phyloP scores from a whole-genome alignment of 2,888 invertebrate genomes.

The Stictocephala bisonia region DNA sequence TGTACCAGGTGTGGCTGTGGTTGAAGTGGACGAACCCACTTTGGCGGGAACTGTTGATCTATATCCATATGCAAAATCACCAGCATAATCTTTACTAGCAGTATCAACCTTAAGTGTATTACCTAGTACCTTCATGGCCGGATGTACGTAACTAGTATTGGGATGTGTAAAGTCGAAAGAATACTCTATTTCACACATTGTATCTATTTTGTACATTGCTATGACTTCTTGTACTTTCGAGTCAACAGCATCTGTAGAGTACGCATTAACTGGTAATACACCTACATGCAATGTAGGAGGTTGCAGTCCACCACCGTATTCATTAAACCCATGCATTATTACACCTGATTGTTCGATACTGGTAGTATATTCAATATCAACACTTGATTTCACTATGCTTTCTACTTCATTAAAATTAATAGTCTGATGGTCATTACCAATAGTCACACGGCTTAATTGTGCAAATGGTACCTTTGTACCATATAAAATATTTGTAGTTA shows the following conservation, averaged over 20 bases:
- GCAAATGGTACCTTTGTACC: background rate
- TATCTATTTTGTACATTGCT: background rate
- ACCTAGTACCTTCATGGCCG: conserved; percentile 2
- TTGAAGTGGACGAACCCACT: too few species aligned
- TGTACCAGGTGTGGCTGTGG: too few species aligned
- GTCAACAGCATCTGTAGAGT: background rate
- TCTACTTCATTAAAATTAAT: background rate
- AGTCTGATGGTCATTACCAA: background rate
- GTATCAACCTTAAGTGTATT: background rate
- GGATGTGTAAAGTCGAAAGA: background rate
- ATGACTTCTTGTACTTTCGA: conserved; percentile 1
- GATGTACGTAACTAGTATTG: background rate
- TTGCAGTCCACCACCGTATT: conserved; percentile 2
- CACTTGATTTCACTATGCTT: background rate
- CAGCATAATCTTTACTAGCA: background rate
- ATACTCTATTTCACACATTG: background rate
- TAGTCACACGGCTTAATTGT: background rate
- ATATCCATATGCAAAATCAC: background rate
- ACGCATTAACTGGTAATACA: conserved; percentile 1
- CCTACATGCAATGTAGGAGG: conserved; percentile 28
- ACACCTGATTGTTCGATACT: conserved; percentile 4
- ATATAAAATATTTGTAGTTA: background rate
- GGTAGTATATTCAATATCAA: background rate
- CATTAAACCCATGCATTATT: background rate
- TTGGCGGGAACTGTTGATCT: background rate